Conservation (phyloP, 1,140 invertebrate genomes). For the Zaprionus ghesquierei region DNA sequence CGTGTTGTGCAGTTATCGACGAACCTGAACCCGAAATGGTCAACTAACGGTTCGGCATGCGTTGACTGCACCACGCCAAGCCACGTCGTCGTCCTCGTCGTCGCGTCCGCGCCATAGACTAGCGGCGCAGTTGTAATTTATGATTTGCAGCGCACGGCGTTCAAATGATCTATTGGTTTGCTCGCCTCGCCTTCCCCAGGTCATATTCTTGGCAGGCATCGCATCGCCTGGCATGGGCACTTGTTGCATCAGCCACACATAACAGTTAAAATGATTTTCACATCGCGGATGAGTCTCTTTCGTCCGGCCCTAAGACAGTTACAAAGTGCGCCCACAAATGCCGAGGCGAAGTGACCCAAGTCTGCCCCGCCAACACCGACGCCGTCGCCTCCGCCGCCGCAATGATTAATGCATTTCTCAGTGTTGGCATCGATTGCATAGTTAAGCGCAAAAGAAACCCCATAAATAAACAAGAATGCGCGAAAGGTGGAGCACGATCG, state of each 20-base stretch:
- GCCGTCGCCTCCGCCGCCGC: constrained; percentile 2
- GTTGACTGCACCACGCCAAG: constrained; percentile 29
- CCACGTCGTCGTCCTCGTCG: neutral
- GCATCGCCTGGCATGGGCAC: constrained; percentile 41
- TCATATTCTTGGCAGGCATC: constrained; percentile 26
- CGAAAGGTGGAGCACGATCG: constrained; percentile 55
- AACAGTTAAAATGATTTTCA: constrained; percentile 70
- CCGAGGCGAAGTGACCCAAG: constrained; percentile 49
- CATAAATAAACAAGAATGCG: constrained; percentile 61
- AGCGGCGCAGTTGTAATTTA: constrained; percentile 60
- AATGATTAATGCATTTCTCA: constrained; percentile 67
- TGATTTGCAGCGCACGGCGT: constrained; percentile 73
- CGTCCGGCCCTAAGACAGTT: constrained; percentile 53
- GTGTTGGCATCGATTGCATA: constrained; percentile 50
- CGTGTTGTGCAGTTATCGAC: constrained; percentile 64
- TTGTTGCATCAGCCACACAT: constrained; percentile 67
- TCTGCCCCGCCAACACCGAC: too few species aligned
- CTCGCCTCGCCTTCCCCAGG: constrained; percentile 18
- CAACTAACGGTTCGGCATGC: constrained; percentile 69
- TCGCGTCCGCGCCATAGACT: neutral
- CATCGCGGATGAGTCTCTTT: constrained; percentile 13
- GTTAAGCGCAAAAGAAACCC: constrained; percentile 18
- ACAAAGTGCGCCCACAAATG: constrained; percentile 67
- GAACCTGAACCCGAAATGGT: constrained; percentile 39
- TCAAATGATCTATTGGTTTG: constrained; percentile 73